phyloP scores from a whole-genome alignment of 2,888 invertebrate species.

The Leptopilina syphax region DNA sequence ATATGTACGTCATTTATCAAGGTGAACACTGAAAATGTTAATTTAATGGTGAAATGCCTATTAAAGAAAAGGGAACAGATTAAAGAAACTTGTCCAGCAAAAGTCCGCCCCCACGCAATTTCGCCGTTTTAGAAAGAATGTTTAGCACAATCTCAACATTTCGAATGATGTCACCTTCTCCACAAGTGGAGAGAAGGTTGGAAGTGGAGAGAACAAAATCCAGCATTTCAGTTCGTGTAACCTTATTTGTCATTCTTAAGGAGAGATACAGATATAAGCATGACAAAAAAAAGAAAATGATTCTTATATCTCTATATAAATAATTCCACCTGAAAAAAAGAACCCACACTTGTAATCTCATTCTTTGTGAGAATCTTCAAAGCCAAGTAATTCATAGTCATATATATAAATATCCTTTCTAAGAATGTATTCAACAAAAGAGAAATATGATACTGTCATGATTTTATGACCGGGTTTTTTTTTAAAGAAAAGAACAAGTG shows the following conservation, averaged over 20 bases:
- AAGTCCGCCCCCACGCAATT: conserved; percentile 37
- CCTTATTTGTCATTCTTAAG: conserved; percentile 38
- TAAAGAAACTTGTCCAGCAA: conserved; percentile 24
- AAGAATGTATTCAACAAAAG: conserved; percentile 11
- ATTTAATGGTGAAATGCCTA: conserved; percentile 1
- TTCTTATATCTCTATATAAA: not conserved
- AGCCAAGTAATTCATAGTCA: not conserved
- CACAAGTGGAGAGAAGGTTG: not conserved
- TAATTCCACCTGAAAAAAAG: conserved; percentile 3
- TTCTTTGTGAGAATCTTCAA: conserved; percentile 18
- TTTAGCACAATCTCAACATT: conserved; percentile 28
- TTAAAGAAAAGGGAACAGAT: not conserved
- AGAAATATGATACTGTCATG: not conserved
- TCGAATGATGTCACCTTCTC: conserved; percentile 35
- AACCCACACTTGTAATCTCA: conserved; percentile 3
- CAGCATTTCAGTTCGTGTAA: conserved; percentile 30
- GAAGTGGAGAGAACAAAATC: conserved; percentile 9
- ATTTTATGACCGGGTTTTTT: conserved; percentile 15
- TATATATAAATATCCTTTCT: not conserved
- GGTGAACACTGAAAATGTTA: not conserved
- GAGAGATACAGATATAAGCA: conserved; percentile 4
- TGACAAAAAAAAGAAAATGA: conserved; percentile 7
- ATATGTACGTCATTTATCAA: not conserved
- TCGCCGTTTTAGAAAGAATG: conserved; percentile 32
- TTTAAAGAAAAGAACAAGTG: conserved; percentile 2